Base-by-base conservation (phyloP, 2,888 invertebrate genomes). In the Eristalis tenax region DNA sequence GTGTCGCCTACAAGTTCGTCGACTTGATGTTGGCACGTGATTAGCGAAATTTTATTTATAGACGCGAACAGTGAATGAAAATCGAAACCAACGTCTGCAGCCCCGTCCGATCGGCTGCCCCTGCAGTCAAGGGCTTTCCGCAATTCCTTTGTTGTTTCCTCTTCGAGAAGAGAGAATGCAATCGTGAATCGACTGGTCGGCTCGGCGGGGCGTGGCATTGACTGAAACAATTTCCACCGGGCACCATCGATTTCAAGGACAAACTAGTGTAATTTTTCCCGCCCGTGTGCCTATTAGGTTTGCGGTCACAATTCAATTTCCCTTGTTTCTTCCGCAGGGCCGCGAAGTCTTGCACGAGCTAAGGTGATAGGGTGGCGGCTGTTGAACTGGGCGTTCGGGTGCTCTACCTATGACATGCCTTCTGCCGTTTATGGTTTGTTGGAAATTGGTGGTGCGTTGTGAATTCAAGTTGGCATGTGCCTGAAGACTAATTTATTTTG, bases 191-290 rank as follows among this genome's bases (percentile, higher is more conserved):
- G 28, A 28, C 59, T 13, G 11, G 26, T 4, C 11, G 22, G 3
- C 2, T 26, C 26, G 26, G 2, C n/a, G n/a, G n/a, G n/a, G 1
- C 26, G 11, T 59, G 26, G 26, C 10, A 23, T 57, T 82, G 77
- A 66, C 64, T 68, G 59, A 65, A 78, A 50, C 77, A 70, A 74
- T 77, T 77, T 68, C 18, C 80, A n/a, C 18, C 22, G 63, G 43
- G 38, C 40, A 26, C 26, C 57, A 66, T 69, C 63, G 56, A 64
- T 69, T 69, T 70, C 82, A 86, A 78, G 85, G 85, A 77, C 82
- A 69, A 65, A 59, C 71, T 64, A 59, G 22, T 59, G 22, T 23
- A 4, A 13, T 23, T 11, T 23, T 59, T 59, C 22, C 22, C 26
- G 65, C 18, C 64, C 65, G 74, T 13, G 35, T 26, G 22, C 26